Base-by-base conservation (phyloP, 2,888 invertebrate genomes). In the Temnothorax ravouxi region DNA sequence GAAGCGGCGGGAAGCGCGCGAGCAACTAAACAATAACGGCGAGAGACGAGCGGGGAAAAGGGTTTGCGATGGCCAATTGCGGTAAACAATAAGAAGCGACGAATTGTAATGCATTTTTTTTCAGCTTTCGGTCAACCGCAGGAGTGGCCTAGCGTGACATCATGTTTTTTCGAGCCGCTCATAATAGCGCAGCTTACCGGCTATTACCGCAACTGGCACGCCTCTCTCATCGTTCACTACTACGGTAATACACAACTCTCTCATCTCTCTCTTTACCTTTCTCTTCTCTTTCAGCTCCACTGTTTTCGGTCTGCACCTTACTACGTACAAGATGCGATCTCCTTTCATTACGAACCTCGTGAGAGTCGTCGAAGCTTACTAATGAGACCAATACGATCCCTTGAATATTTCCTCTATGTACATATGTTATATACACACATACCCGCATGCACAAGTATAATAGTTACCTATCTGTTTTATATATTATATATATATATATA, bases 171-270 rank as follows among this genome's bases (percentile, higher is more conserved):
- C 91, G 88, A 87, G 84, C 81, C 81, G 86, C 88, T 90, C 90
- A 90, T 92, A 92, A 92, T 91, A 91, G 91, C 91, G 74, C 88
- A 90, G 91, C 91, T 92, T 92, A 92, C 92, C 91, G 83, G 85
- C 87, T 88, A 88, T 90, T 91, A 91, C 86, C 87, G 84, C 88
- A 80, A 87, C 86, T 87, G 90, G 88, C 90, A 89, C 93, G 92
- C 92, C 92, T 89, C 89, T 89, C 91, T 93, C 90, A 92, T 93
- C 92, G 91, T 92, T 92, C 89, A 87, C 88, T 88, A 87, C 87
- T 86, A 69, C 87, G 69, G 75, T 76, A 86, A 86, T 67, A 84
- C 84, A 69, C 71, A 83, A 75, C 75, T 84, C 41, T 84, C 52
- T 85, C 80, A 61, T 86, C 87, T 79, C 83, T 66, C 41, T 62